Evolutionary conservation across 2,113 vertebrate genomes (phyloP).

Genomic region (Corythaixoides concolor): DNA sequence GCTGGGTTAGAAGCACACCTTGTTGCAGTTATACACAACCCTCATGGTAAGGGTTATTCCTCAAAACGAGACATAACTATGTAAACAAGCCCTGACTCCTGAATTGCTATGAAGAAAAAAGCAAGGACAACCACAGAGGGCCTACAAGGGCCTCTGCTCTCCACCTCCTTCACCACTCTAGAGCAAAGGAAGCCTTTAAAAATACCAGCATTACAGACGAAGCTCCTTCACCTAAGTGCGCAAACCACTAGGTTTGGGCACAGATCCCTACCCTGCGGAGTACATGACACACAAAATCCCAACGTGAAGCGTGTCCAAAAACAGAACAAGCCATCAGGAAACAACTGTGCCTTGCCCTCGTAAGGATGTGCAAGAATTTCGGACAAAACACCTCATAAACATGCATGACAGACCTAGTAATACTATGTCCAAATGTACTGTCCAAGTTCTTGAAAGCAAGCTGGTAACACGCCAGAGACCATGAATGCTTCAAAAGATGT

Average conservation of each 20-base stretch:
- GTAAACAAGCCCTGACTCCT: background rate
- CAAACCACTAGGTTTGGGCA: background rate
- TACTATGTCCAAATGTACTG: background rate
- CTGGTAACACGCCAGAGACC: background rate
- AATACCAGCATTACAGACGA: background rate
- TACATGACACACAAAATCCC: background rate
- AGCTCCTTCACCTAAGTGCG: background rate
- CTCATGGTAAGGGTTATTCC: background rate
- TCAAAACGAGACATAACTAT: background rate
- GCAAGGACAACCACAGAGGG: background rate
- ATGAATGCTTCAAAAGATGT: background rate
- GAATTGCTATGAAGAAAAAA: background rate
- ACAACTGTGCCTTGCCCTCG: fast-evolving
- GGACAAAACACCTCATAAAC: background rate
- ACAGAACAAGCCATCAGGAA: background rate
- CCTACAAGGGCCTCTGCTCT: background rate
- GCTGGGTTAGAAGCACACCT: background rate
- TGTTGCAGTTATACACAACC: background rate
- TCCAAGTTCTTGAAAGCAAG: background rate
- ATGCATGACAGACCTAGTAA: background rate
- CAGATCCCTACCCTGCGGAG: background rate
- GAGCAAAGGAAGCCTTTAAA: background rate
- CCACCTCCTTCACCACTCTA: background rate
- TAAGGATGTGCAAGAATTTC: background rate
- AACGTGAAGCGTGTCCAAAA: background rate